Evolutionary conservation across 2,113 vertebrate genomes (phyloP).

Genomic region (Eulemur rufifrons): DNA sequence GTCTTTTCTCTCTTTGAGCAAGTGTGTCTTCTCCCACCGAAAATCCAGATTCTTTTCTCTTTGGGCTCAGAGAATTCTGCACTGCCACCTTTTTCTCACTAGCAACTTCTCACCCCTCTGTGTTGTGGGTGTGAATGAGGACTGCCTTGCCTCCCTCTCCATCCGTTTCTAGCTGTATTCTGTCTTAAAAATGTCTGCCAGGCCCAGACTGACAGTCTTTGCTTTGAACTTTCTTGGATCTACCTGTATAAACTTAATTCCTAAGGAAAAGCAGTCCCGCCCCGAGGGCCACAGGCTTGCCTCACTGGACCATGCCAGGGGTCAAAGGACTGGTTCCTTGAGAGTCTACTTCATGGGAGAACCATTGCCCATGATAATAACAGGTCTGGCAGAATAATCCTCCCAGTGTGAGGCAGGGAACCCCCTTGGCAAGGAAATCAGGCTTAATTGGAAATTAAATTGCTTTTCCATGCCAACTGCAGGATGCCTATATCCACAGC

Average conservation of each 20-base stretch:
- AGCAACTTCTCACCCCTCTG: background rate
- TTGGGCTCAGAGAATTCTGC: background rate
- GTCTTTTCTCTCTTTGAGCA: background rate
- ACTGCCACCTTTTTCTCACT: background rate
- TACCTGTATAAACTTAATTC: background rate
- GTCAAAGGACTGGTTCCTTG: background rate
- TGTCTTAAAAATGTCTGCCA: background rate
- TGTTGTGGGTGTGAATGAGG: background rate
- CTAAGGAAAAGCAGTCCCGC: background rate
- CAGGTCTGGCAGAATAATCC: conserved; percentile 4
- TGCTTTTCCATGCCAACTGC: conserved; percentile 50
- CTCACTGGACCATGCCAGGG: background rate
- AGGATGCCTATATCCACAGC: conserved; percentile 41
- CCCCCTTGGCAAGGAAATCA: conserved; percentile 43
- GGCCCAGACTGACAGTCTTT: background rate
- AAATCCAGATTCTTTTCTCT: background rate
- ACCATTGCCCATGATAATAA: background rate
- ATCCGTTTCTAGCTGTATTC: background rate
- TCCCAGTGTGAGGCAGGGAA: conserved; percentile 25
- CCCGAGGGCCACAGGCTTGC: too few relatives aligned
- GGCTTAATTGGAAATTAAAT: conserved; percentile 73
- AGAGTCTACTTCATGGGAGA: background rate
- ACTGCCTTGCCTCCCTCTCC: background rate
- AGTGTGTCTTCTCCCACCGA: background rate
- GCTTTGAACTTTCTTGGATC: background rate